These are phyloP conservation scores for Nautilus pompilius DNA, from an alignment of 1,140 invertebrate genomes.

Conservation along the genomic window DNA sequence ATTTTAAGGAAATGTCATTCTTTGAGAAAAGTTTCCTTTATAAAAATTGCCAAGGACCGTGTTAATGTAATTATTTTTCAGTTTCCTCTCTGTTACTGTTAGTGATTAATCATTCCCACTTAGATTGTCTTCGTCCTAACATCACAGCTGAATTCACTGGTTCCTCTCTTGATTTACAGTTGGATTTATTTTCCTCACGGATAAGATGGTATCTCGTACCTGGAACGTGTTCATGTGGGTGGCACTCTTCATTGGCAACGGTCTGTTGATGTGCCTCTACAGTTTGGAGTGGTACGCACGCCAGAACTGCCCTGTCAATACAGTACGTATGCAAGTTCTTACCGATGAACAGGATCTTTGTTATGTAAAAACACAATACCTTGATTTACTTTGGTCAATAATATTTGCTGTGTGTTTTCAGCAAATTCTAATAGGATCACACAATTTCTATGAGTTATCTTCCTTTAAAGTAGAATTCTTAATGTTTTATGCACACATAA, in stretches of 20 bases:
- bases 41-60: too few species aligned
- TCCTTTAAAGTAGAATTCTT: not conserved
- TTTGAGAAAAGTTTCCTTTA: too few species aligned
- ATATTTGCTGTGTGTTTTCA: not conserved
- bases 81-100: too few species aligned
- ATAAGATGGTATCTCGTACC: constrained; percentile 40
- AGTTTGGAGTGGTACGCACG: constrained; percentile 82
- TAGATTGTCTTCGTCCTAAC: too few species aligned
- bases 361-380: not conserved
- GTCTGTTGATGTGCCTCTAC: constrained; percentile 74
- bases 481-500: not conserved
- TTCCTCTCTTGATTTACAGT: constrained; percentile 52
- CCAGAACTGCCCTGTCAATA: constrained; percentile 66
- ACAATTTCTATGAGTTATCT: too few species aligned
- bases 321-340: constrained; percentile 30
- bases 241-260: constrained; percentile 71
- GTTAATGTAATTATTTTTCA: too few species aligned
- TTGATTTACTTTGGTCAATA: not conserved
- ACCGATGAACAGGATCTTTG: not conserved
- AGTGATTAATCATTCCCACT: too few species aligned
- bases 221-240: constrained; percentile 81
- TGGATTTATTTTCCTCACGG: constrained; percentile 59
- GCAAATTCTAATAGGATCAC: not conserved
- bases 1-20: too few species aligned
- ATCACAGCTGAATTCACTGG: too few species aligned